Base-by-base conservation (phyloP, 2,888 invertebrate species). In the Dusona sp. region DNA sequence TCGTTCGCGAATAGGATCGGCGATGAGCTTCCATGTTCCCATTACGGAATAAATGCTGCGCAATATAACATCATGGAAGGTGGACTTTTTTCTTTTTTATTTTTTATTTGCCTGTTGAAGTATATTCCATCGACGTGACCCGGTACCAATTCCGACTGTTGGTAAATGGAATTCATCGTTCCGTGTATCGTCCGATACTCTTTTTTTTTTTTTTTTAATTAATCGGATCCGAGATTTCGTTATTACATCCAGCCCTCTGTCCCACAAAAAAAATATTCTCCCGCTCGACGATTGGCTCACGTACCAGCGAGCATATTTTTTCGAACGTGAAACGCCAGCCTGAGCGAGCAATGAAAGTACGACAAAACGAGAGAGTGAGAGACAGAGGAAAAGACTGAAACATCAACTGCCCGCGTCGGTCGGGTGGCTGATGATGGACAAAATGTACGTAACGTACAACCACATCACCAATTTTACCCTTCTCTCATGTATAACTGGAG, bases 281-380 rank as follows among this genome's bases (percentile, higher is more conserved):
- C 83, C 88, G 89, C 90, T 90, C 89, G 85, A 84, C 90, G 92
- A 94, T 94, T 93, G 91, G 91, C 89, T 91, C 90, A 94, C 94
- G 94, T 93, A 89, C 91, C 93, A 92, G 88, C 92, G 93, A 91
- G 90, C 93, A 92, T 94, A 93, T 94, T 93, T 94, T 94, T 94
- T 93, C 93, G 92, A 92, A 92, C 93, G 93, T 92, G 90, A 93
- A 93, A 93, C 92, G 90, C 90, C 91, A 90, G 89, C 87, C 88
- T 89, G 89, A 86, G 83, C 84, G 84, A 86, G 84, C 83, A 84
- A 72, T 48, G 78, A 64, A 72, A 80, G 67, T 72, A 54, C 48
- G 33, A 83, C 78, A 85, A 90, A 91, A 16, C 65, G 72, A 61
- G 61, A 75, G 48, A 73, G 75, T 79, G 74, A 81, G 61, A 67